These are phyloP conservation scores for Corythornis madagascariensis DNA, from an alignment of 2,113 vertebrate species.

Conservation along the genomic window DNA sequence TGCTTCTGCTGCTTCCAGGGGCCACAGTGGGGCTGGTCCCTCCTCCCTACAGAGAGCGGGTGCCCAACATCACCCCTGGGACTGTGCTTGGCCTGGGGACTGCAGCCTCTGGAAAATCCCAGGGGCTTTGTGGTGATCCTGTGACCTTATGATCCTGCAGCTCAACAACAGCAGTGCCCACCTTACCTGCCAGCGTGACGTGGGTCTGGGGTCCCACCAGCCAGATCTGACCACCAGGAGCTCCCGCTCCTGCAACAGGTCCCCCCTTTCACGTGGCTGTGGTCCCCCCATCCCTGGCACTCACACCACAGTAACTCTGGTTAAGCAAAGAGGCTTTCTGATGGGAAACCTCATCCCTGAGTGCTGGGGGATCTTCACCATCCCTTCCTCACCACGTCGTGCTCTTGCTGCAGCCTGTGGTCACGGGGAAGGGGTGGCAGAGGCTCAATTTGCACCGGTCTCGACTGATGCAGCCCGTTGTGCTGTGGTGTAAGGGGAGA, in stretches of 20 bases:
- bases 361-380: background rate
- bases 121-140: background rate
- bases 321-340: background rate
- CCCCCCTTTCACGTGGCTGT: fast-evolving
- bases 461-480: background rate
- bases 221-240: background rate
- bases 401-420: background rate
- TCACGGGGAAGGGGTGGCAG: background rate
- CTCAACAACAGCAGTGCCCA: background rate
- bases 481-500: background rate
- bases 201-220: background rate
- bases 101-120: background rate
- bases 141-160: background rate
- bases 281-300: background rate
- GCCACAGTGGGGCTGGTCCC: fast-evolving
- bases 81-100: fast-evolving
- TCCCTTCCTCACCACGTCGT: background rate
- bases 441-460: fast-evolving
- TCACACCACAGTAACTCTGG: background rate
- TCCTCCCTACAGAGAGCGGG: background rate
- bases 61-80: background rate
- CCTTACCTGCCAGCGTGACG: fast-evolving
- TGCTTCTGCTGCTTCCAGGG: background rate
- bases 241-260: background rate
- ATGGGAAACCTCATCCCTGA: background rate